Evolutionary conservation across 2,888 invertebrate genomes (phyloP).

Genomic region (Pecten maximus): DNA sequence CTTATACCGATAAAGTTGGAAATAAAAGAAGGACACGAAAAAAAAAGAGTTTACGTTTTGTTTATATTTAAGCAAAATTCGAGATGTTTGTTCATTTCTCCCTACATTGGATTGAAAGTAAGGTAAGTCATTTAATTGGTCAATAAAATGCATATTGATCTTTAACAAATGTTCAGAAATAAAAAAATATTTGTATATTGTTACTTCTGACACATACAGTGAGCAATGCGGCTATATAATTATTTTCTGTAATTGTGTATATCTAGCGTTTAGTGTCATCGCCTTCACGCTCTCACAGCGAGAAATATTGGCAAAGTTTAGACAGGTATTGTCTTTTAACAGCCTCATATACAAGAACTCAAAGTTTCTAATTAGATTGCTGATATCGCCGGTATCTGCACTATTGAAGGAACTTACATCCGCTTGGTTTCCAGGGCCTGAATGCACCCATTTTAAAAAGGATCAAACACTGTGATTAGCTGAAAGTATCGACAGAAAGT

Average conservation of each 20-base stretch:
- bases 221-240: too few species aligned
- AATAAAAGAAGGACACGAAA: neutral
- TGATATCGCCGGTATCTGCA: neutral
- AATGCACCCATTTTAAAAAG: neutral
- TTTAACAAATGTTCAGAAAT: neutral
- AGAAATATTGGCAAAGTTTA: neutral
- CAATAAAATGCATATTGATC: neutral
- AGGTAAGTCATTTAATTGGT: neutral
- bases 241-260: neutral
- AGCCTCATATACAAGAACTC: neutral
- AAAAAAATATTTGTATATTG: neutral
- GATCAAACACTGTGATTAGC: slow-evolving; percentile 16
- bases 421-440: neutral
- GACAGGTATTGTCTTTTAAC: neutral
- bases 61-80: neutral
- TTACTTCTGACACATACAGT: neutral
- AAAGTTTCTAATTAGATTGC: neutral
- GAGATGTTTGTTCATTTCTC: neutral
- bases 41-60: neutral
- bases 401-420: neutral
- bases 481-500: neutral
- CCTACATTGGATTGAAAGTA: neutral
- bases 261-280: neutral
- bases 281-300: neutral
- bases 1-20: neutral